These are phyloP conservation scores for Agriopis marginaria DNA, from an alignment of 2,888 invertebrate species.

Conservation along the genomic window DNA sequence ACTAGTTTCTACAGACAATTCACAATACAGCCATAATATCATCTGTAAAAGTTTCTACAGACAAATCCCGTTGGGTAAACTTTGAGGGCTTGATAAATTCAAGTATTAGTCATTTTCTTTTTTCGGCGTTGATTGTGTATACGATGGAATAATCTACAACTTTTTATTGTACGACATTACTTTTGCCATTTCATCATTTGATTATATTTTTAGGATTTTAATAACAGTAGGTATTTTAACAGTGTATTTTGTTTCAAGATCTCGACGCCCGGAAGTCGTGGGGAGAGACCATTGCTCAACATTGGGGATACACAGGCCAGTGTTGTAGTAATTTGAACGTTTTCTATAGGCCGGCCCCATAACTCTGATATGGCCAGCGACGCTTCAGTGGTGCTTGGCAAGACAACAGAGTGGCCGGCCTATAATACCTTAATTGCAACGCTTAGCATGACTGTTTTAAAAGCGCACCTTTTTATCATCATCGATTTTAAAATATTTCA, in stretches of 20 bases:
- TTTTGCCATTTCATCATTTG: background rate
- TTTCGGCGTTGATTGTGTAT: no score
- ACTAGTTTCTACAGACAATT: no score
- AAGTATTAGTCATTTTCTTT: no score
- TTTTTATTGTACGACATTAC: background rate
- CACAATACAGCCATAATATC: no score
- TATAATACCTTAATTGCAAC: background rate
- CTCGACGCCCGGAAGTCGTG: constrained; percentile 34
- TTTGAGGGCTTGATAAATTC: no score
- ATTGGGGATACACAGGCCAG: constrained; percentile 34
- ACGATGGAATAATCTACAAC: no score
- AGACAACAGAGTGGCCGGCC: no score
- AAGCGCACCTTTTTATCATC: background rate
- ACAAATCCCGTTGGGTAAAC: no score
- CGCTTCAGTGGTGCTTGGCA: no score
- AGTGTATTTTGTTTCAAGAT: constrained; percentile 36
- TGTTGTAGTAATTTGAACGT: constrained; percentile 6
- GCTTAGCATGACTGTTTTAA: constrained; percentile 3
- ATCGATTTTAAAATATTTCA: background rate
- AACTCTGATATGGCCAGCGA: no score
- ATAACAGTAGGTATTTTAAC: background rate
- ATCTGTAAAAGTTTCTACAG: no score
- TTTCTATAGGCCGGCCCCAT: background rate
- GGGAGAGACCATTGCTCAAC: constrained; percentile 29
- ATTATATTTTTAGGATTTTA: background rate